These are phyloP conservation scores for Argopecten irradians DNA, from an alignment of 1,140 invertebrate genomes.

Conservation along the genomic window DNA sequence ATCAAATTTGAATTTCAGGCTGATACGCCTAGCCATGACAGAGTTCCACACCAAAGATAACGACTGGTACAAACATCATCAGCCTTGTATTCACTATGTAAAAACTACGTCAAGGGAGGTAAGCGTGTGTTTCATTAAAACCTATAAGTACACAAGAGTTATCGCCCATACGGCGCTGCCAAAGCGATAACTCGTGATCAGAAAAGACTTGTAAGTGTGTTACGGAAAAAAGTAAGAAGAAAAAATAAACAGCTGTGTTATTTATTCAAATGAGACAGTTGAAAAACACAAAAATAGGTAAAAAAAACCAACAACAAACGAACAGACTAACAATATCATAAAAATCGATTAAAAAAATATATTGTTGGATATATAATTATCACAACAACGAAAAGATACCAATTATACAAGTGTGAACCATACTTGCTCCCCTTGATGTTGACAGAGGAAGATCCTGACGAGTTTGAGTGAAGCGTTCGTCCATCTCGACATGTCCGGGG, in stretches of 20 bases:
- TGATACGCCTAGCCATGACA: slow-evolving; percentile 62
- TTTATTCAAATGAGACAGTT: no score
- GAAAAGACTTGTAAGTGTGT: no score
- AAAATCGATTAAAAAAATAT: no score
- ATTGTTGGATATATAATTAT: no score
- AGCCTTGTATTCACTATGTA: slow-evolving; percentile 67
- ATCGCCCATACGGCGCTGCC: no score
- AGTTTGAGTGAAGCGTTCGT: slow-evolving; percentile 96
- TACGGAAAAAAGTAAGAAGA: no score
- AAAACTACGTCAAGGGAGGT: slow-evolving; percentile 71
- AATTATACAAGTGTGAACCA: background rate
- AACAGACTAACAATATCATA: no score
- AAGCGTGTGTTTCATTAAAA: background rate
- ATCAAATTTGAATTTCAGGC: slow-evolving; percentile 54
- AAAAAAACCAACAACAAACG: no score
- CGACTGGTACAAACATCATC: slow-evolving; percentile 60
- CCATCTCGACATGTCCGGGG: slow-evolving; percentile 94
- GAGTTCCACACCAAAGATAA: slow-evolving; percentile 52
- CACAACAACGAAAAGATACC: no score
- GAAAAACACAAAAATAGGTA: no score
- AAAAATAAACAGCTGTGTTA: no score
- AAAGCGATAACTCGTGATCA: no score
- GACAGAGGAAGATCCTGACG: slow-evolving; percentile 94
- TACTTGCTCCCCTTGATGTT: slow-evolving; percentile 50
- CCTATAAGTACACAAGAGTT: background rate